These are phyloP conservation scores for Halocynthia roretzi DNA, from an alignment of 23 tunicate species.

Conservation along the genomic window DNA sequence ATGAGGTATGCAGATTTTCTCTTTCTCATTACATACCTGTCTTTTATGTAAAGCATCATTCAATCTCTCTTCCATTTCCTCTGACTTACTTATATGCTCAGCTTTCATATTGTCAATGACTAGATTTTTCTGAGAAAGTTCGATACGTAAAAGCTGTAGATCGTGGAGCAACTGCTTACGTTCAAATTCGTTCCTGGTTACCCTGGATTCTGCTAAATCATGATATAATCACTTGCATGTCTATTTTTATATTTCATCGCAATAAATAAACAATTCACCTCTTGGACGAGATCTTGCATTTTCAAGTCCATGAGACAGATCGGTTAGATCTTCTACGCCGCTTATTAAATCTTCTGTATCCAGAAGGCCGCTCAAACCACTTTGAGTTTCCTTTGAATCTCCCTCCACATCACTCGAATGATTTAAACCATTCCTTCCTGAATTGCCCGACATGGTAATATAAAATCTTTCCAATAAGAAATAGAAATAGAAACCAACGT, in stretches of 20 bases:
- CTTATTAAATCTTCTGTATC: conserved; percentile 30
- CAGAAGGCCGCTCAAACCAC: conserved; percentile 19
- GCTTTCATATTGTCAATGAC: conserved; percentile 82
- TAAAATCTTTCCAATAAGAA: no score
- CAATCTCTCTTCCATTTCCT: conserved; percentile 86
- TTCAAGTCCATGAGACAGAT: background rate
- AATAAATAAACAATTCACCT: background rate
- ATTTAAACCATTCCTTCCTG: background rate
- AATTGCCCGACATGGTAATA: no score
- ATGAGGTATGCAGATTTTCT: no score
- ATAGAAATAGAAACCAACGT: no score
- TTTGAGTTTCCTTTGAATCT: conserved; percentile 24
- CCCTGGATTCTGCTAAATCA: background rate
- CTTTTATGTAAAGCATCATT: conserved; percentile 81
- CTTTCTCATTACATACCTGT: conserved; percentile 31
- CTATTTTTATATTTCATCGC: background rate
- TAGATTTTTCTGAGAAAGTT: conserved; percentile 81
- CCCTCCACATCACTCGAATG: conserved; percentile 17
- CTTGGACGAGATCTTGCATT: no score
- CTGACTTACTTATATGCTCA: conserved; percentile 69
- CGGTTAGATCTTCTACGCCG: conserved; percentile 5
- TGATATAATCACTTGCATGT: background rate
- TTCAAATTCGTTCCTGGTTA: conserved; percentile 45
- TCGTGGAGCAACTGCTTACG: conserved; percentile 77
- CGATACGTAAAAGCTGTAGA: conserved; percentile 62